Conservation (phyloP, 2,888 invertebrate genomes). For the Strigamia crassipes region DNA sequence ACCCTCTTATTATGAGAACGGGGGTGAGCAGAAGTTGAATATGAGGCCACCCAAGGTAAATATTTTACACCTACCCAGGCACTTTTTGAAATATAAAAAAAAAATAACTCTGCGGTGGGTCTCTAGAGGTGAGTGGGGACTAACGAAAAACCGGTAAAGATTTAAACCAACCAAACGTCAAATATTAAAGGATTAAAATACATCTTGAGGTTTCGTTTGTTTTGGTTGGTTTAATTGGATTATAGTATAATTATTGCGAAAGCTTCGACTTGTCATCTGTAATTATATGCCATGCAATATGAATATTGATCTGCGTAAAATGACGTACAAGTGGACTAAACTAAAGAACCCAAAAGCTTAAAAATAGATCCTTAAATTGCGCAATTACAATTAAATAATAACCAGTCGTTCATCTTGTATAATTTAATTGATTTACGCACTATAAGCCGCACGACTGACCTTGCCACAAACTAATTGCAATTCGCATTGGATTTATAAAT, state of each 20-base stretch:
- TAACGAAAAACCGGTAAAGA: too few species aligned
- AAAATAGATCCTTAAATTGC: neutral
- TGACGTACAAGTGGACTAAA: neutral
- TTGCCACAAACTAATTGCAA: neutral
- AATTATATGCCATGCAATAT: neutral
- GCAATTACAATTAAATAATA: constrained; percentile 1
- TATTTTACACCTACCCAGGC: neutral
- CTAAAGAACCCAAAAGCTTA: neutral
- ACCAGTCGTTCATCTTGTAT: neutral
- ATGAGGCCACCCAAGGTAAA: constrained; percentile 31
- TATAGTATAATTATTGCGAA: neutral
- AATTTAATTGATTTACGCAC: neutral
- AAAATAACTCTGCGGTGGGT: constrained; percentile 14
- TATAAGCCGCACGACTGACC: neutral
- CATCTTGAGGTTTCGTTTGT: neutral
- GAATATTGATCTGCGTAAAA: neutral
- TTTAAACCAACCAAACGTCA: neutral
- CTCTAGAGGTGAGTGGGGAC: neutral
- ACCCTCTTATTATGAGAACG: constrained; percentile 34
- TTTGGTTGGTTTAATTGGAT: neutral
- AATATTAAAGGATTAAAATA: neutral
- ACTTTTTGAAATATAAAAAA: neutral
- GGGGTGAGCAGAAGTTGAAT: neutral
- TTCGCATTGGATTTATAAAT: neutral
- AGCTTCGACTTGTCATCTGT: constrained; percentile 15